phyloP scores from a whole-genome alignment of 2,888 invertebrate genomes.

The Tenodera sinensis region DNA sequence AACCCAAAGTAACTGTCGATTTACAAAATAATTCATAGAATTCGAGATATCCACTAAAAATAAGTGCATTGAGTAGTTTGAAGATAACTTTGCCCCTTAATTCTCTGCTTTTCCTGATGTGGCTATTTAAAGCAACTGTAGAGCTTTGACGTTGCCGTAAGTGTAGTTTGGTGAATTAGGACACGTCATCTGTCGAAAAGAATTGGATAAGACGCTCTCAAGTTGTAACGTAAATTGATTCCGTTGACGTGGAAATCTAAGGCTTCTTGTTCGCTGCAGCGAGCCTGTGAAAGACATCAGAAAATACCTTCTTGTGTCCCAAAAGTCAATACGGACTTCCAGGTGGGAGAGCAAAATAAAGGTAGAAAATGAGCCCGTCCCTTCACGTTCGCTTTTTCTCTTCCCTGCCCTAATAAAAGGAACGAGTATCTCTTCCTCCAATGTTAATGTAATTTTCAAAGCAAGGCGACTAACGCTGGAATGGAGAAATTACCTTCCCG shows the following conservation, averaged over 20 bases:
- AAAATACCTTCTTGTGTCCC: background rate
- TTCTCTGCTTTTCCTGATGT: too few species aligned
- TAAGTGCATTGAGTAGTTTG: too few species aligned
- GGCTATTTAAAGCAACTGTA: too few species aligned
- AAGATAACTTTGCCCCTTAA: too few species aligned
- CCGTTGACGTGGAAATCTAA: background rate
- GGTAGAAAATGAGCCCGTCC: background rate
- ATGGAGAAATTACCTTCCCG: background rate
- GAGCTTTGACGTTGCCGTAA: too few species aligned
- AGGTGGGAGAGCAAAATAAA: background rate
- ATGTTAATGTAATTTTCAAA: background rate
- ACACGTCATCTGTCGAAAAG: too few species aligned
- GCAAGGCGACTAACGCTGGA: background rate
- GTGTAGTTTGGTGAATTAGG: too few species aligned
- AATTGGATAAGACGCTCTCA: background rate
- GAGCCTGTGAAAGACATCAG: background rate
- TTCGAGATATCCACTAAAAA: too few species aligned
- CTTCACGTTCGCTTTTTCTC: background rate
- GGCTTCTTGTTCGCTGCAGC: background rate
- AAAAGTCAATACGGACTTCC: background rate
- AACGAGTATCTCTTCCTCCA: background rate
- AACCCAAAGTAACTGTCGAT: too few species aligned
- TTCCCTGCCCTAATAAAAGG: background rate
- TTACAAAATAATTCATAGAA: too few species aligned
- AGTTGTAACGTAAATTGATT: background rate